A percentile compares a stretch with the other conserved stretches of the same genome.
Evolutionary conservation across 1,140 invertebrate genomes (phyloP).

Genomic region (Bactericera cockerelli): DNA sequence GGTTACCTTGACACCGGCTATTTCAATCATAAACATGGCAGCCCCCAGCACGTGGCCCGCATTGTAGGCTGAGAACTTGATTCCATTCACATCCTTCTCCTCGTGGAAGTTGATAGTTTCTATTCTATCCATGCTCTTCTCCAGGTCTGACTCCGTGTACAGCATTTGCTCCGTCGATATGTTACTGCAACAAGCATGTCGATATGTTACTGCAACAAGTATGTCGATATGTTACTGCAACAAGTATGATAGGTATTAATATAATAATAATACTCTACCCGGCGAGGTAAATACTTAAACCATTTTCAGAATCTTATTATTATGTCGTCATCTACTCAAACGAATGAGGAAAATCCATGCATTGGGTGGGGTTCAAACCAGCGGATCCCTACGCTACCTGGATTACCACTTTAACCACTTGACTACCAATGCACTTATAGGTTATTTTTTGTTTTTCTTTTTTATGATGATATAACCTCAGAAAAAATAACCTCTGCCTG

Average conservation of each 20-base stretch:
- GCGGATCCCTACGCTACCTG: no score
- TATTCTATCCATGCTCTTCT: conserved; percentile 96
- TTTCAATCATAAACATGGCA: conserved; percentile 99
- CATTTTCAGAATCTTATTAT: no score
- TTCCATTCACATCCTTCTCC: conserved; percentile 92
- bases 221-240: conserved; percentile 83
- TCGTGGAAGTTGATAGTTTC: conserved; percentile 98
- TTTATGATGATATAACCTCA: background rate
- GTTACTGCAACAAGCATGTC: conserved; percentile 65
- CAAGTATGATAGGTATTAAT: conserved; percentile 29
- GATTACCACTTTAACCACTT: no score
- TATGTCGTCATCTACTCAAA: no score
- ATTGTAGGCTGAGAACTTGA: conserved; percentile 97
- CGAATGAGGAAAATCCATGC: no score
- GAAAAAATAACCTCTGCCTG: no score
- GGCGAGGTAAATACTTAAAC: no score
- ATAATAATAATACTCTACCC: no score
- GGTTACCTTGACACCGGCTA: conserved; percentile 92
- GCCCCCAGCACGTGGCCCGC: conserved; percentile 97
- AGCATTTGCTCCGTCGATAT: conserved; percentile 95
- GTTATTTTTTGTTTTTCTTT: no score
- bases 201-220: conserved; percentile 75
- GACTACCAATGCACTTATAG: no score
- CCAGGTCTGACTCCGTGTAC: conserved; percentile 92
- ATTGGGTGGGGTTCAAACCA: no score